Evolutionary conservation across 2,888 invertebrate genomes (phyloP), one percentile per base, ranked within the genome.

Genomic region (Napeogenes sylphis): DNA sequence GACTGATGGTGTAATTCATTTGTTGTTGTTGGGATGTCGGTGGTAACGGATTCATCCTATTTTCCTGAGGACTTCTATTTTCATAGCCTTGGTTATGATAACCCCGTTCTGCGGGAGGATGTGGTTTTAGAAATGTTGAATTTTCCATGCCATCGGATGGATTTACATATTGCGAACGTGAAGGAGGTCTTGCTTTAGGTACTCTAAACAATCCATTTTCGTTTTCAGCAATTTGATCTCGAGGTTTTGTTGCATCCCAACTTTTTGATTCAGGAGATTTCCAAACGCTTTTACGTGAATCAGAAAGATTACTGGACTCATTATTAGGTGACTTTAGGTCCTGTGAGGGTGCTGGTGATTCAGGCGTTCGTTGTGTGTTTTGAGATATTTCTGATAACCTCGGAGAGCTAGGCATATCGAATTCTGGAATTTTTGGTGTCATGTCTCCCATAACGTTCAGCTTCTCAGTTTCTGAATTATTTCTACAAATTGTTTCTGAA

Each of bases 161-260:
- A 70, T 91, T 89, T 10, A 84, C 83, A 42, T 92, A 84, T 62
- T 90, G 91, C 1, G 91, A 92, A 65, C 93, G 85, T 4, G 93
- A 94, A 42, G 92, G 94, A 42, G 93, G 93, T 70, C 93, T 89
- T 0, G 93, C 93, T 80, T 92, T 93, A 2, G 93, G 93, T 30
- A 93, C 92, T 73, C 93, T 84, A 72, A 94, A 94, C 10, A 93
- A 87, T 3, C 92, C 89, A 56, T 91, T 91, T 67, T 92, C 92
- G 70, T 82, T 87, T 63, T 88, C 89, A 33, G 75, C 75, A 3
- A 77, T 76, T 59, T 76, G 78, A 61, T 90, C 90, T 76, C 85
- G 89, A n/a, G 79, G 71, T 77, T 86, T 90, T 2, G 79, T 73
- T 2, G 82, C 79, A 67, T 90, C 91, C 90, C 91, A 90, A 68